Conservation (phyloP, 2,888 invertebrate genomes). For the Drosophila lacicola region DNA sequence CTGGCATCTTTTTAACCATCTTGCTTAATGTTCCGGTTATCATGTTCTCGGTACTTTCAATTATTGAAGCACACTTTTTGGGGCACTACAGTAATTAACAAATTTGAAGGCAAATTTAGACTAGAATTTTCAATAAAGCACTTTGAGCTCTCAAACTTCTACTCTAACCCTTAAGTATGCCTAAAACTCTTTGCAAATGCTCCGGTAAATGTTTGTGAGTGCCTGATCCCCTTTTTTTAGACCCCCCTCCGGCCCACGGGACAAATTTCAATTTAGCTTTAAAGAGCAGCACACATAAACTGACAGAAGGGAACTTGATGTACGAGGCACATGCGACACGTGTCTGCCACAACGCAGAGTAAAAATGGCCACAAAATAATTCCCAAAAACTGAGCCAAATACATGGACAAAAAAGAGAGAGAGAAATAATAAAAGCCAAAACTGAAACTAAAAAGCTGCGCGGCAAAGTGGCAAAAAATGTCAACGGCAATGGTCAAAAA, state of each 20-base stretch:
- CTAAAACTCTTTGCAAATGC: slow-evolving; percentile 35
- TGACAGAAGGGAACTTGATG: slow-evolving; percentile 58
- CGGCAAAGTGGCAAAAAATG: slow-evolving; percentile 32
- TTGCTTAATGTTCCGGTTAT: slow-evolving; percentile 1
- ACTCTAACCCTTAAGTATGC: slow-evolving; percentile 6
- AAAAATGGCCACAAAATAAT: slow-evolving; percentile 68
- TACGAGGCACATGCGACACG: slow-evolving; percentile 53
- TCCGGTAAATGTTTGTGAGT: slow-evolving; percentile 7
- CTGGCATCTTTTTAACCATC: slow-evolving; percentile 2
- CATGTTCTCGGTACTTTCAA: not conserved
- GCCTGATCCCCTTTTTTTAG: not conserved
- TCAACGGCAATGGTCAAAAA: slow-evolving; percentile 46
- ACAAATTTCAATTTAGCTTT: slow-evolving; percentile 70
- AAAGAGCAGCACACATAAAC: slow-evolving; percentile 56
- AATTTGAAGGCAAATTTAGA: not conserved
- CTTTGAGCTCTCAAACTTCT: not conserved
- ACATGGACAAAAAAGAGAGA: slow-evolving; percentile 11
- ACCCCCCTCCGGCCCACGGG: slow-evolving; percentile 40
- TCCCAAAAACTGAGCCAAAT: slow-evolving; percentile 45
- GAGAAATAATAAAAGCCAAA: slow-evolving; percentile 3
- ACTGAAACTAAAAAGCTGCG: slow-evolving; percentile 35
- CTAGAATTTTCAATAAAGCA: not conserved
- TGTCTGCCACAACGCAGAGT: slow-evolving; percentile 43
- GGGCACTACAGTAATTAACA: slow-evolving; percentile 13
- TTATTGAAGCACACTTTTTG: slow-evolving; percentile 36